Percentiles rank a stretch among this genome's conserved stretches.
These are phyloP conservation scores for Phocoena phocoena DNA, from an alignment of 2,113 vertebrate species.

Conservation along the genomic window DNA sequence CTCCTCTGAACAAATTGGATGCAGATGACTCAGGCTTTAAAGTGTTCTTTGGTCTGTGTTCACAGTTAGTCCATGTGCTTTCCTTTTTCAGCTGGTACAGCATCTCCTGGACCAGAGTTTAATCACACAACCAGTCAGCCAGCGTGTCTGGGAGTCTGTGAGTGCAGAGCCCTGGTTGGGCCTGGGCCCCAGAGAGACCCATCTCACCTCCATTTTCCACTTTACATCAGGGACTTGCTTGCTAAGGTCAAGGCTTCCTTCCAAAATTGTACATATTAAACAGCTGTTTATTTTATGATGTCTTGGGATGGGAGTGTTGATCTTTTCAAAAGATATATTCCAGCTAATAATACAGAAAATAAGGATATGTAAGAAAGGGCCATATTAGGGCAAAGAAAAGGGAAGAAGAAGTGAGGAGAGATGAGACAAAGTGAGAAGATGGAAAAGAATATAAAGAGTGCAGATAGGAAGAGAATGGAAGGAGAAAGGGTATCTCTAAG, in stretches of 20 bases:
- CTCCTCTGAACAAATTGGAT: background rate
- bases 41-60: conserved; percentile 21
- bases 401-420: background rate
- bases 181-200: background rate
- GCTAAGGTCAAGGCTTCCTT: background rate
- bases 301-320: background rate
- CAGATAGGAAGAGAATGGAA: background rate
- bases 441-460: background rate
- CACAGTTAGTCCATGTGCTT: background rate
- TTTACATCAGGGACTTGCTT: background rate
- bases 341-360: background rate
- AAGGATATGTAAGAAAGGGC: background rate
- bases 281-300: background rate
- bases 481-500: background rate
- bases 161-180: background rate
- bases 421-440: background rate
- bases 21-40: background rate
- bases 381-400: background rate
- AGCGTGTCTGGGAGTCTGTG: background rate
- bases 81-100: background rate
- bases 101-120: background rate
- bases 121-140: background rate
- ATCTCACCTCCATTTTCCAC: background rate
- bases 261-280: background rate
- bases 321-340: background rate